These are phyloP conservation scores for Eumaeus atala DNA, from an alignment of 1,140 invertebrate species.

Conservation along the genomic window DNA sequence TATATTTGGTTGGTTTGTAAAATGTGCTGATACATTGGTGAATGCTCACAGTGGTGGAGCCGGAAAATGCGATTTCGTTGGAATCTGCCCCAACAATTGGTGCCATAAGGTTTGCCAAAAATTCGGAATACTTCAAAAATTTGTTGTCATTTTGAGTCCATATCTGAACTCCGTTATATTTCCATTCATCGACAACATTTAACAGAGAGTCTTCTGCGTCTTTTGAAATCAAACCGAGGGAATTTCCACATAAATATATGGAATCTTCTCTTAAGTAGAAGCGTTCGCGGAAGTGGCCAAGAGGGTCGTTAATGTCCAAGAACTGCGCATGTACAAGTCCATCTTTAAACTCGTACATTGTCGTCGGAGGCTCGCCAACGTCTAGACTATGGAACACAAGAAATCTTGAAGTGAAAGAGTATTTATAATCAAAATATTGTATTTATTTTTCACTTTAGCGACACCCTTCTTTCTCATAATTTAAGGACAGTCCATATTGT, in stretches of 20 bases:
- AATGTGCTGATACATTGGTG: slow-evolving; percentile 55
- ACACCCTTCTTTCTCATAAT: slow-evolving; percentile 14
- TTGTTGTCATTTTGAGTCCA: slow-evolving; percentile 45
- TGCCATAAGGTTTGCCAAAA: slow-evolving; percentile 47
- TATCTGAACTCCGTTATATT: slow-evolving; percentile 45
- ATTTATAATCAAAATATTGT: too few relatives aligned
- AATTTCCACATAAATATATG: slow-evolving; percentile 61
- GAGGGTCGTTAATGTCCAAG: slow-evolving; percentile 47
- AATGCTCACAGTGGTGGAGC: slow-evolving; percentile 47
- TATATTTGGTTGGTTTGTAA: slow-evolving; percentile 46
- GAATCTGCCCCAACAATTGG: slow-evolving; percentile 39
- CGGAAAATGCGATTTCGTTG: slow-evolving; percentile 43
- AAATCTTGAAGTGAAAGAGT: too few relatives aligned
- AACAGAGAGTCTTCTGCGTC: slow-evolving; percentile 41
- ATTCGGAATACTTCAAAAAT: slow-evolving; percentile 43
- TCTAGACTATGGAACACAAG: too few relatives aligned
- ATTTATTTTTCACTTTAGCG: too few relatives aligned
- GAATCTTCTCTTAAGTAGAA: slow-evolving; percentile 41
- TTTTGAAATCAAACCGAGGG: slow-evolving; percentile 46
- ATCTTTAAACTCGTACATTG: slow-evolving; percentile 30
- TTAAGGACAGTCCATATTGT: too few relatives aligned
- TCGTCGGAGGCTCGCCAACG: too few relatives aligned
- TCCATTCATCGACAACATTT: slow-evolving; percentile 43
- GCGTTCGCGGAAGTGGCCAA: slow-evolving; percentile 39
- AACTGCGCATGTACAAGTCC: slow-evolving; percentile 34